These are phyloP conservation scores for Cosmia trapezina DNA, from an alignment of 2,888 invertebrate species.

Conservation along the genomic window DNA sequence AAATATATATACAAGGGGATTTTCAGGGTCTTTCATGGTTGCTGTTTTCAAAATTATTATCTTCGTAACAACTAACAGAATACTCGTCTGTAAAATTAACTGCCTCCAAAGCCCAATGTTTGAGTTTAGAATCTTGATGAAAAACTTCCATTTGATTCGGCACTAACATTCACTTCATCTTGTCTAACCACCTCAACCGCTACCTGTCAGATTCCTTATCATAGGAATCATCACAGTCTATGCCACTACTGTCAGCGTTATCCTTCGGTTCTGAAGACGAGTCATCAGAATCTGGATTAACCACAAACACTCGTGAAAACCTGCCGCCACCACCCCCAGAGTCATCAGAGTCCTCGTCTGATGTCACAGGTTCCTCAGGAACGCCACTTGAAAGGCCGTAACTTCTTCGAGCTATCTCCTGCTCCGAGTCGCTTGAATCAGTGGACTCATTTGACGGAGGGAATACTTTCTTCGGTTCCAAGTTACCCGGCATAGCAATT, in stretches of 20 bases:
- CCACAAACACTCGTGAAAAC: conserved; percentile 93
- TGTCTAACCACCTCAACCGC: conserved; percentile 73
- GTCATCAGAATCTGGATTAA: conserved; percentile 90
- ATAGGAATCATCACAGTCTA: conserved; percentile 92
- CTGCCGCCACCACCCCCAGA: conserved; percentile 89
- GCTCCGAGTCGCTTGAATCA: conserved; percentile 85
- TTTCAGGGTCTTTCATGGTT: conserved; percentile 69
- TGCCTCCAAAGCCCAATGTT: conserved; percentile 80
- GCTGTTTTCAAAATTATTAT: conserved; percentile 72
- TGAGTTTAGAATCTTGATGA: conserved; percentile 71
- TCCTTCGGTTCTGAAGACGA: conserved; percentile 91
- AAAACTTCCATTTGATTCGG: conserved; percentile 69
- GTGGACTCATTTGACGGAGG: conserved; percentile 89
- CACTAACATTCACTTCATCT: conserved; percentile 73
- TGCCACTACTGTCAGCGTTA: conserved; percentile 90
- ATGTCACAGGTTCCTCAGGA: conserved; percentile 86
- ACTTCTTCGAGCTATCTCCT: conserved; percentile 81
- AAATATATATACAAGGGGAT: too few relatives aligned
- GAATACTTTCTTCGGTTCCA: conserved; percentile 89
- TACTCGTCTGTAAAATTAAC: conserved; percentile 79
- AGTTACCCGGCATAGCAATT: conserved; percentile 84
- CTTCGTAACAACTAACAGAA: conserved; percentile 75
- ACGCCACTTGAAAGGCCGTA: conserved; percentile 86
- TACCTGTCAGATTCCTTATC: conserved; percentile 84
- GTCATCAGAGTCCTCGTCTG: conserved; percentile 88